Evolutionary conservation across 2,113 vertebrate genomes (phyloP), one percentile per base, ranked within the genome.

Genomic region (Syrrhaptes paradoxus): DNA sequence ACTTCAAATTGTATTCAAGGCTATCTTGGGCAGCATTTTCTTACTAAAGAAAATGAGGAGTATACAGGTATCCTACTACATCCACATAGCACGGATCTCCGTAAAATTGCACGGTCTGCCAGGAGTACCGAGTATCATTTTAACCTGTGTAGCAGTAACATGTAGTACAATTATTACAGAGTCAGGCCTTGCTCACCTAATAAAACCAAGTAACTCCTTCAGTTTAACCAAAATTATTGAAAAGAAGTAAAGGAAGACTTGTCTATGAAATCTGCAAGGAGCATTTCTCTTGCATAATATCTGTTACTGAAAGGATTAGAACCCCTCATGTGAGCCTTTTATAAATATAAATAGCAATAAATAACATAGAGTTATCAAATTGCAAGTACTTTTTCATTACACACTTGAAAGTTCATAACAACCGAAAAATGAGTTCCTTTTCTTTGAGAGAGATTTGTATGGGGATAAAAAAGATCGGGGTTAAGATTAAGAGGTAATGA

Each of bases 401-500:
- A 1, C 54, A 41, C 10, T 6, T 58, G 54, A 84, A 59, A 9
- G 51, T 74, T 81, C 74, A 55, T 75, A 83, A 61, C n/a, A 74
- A 41, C 14, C 26, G 38, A 92, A 91, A 90, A 25, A 4, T 26
- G 17, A 41, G 25, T 58, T 77, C 28, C 26, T 87, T 85, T 75
- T 72, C 48, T 84, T 95, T 93, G 72, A 32, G 28, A 80, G 81
- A 88, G 71, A 92, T 95, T 94, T 90, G 55, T 92, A 88, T 95
- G 77, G 94, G 71, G 88, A 86, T 88, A 68, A 80, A 87, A 95
- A 87, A 91, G 85, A 89, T 34, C 45, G 84, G 84, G 83, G 82
- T 84, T 68, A 58, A 91, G 94, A 92, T 90, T 89, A 76, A 88
- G 85, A 77, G 49, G 91, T 85, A 92, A 85, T 76, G 84, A 94